Evolutionary conservation across 2,888 invertebrate species (phyloP).

Genomic region (Hypena proboscidalis): DNA sequence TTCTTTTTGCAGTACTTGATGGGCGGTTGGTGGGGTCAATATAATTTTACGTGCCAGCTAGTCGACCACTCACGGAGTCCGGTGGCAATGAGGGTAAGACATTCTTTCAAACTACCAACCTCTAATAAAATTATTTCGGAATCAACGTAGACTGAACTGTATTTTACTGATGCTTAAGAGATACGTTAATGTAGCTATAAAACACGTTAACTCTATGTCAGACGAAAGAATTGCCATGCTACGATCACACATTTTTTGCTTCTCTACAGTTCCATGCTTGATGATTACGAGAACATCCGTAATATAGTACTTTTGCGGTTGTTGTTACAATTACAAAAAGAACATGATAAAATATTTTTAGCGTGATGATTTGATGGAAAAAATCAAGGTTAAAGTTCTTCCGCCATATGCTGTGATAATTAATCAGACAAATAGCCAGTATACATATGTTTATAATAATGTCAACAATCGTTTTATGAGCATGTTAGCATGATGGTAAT

Average conservation of each 20-base stretch:
- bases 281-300: no score
- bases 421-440: conserved; percentile 15
- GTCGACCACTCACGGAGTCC: conserved; percentile 93
- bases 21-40: conserved; percentile 93
- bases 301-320: no score
- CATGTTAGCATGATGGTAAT: conserved; percentile 15
- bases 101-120: conserved; percentile 21
- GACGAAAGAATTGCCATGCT: no score
- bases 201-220: no score
- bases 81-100: conserved; percentile 88
- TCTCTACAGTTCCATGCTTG: no score
- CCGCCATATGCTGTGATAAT: conserved; percentile 20
- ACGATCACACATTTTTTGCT: no score
- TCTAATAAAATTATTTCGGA: not conserved
- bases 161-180: no score
- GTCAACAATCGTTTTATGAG: conserved; percentile 27
- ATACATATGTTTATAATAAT: conserved; percentile 16
- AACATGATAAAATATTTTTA: no score
- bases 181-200: no score
- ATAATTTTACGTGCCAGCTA: conserved; percentile 94
- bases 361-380: conserved; percentile 1
- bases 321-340: no score
- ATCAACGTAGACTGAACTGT: no score
- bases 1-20: conserved; percentile 84
- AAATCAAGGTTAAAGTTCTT: conserved; percentile 11